Evolutionary conservation across 2,113 vertebrate species (phyloP), one percentile per base, ranked within the genome.

Genomic region (Sander vitreus): DNA sequence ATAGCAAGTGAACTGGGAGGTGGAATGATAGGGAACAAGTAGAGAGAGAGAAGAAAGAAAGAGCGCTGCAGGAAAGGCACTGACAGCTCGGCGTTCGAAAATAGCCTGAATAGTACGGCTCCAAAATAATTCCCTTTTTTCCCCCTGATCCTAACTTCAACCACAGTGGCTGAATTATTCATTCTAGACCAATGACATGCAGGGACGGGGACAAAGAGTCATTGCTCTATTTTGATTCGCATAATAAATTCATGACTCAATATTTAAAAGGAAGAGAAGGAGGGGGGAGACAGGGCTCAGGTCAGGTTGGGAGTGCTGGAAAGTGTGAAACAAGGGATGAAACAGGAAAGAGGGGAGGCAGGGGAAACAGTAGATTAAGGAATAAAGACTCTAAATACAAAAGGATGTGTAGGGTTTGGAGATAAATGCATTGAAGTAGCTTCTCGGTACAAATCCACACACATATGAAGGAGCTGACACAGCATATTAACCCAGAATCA

Each of bases 191-290:
- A 92, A 90, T 90, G 91, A 90, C 90, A 93, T 86, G 89, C 84
- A 50, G 86, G 4, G 64, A 87, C 60, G 45, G 60, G 80, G 90
- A 94, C 89, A 89, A 91, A 92, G 88, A 93, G 85, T 88, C 85
- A 88, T 92, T 79, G 89, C 90, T 92, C 92, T 87, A 92, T 93
- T 93, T 93, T 87, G 91, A 93, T 92, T 90, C 90, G 2, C 89
- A 94, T 93, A 89, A 94, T 92, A 90, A 92, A 93, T 93, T 93
- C 87, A 93, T 93, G 92, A 90, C 83, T 88, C 43, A 11, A 70
- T 89, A 78, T 89, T 87, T 86, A 88, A 91, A 85, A 55, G 67
- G 71, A 68, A 70, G 67, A 70, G 60, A 54, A 14, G 51, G 18
- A 36, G 68, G 48, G 60, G 12, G 18, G 54, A 25, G 57, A 36